Evolutionary conservation across 2,797 vertebrate genomes (phyloP), one percentile per base, ranked within the genome.

Genomic region (Galago senegalensis): DNA sequence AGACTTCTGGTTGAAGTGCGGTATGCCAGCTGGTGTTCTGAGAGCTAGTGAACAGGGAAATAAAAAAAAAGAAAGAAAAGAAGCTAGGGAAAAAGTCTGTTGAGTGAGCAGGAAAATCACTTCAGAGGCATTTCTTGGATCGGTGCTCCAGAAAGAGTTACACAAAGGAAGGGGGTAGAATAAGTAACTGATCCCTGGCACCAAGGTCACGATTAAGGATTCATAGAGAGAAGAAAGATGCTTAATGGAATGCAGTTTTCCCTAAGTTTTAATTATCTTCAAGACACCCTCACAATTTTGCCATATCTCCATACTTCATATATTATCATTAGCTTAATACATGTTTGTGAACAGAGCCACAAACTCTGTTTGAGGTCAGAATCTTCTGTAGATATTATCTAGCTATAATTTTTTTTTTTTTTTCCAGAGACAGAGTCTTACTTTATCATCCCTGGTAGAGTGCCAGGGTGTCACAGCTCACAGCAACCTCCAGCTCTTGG

Each of bases 261-360:
- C 43, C 73, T 85, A 81, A 73, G 72, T 43, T 89, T 72, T 89
- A 88, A 34, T 70, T 72, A 60, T 89, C 89, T 46, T 72, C 14
- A 94, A 73, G 75, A 3, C n/a, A 77, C 49, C 13, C 4, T 89
- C 20, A 40, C 3, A 89, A 81, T 92, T 82, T 40, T 88, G 21
- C 40, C 77, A 73, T 56, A 72, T 49, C 17, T n/a, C 53, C 21
- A 67, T 73, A 21, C 69, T 94, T 89, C 27, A 34, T 87, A 17
- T 65, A 58, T 75, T 73, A 56, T 58, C 21, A 27, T 88, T 89
- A 80, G 61, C 53, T 91, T 80, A 89, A 53, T 72, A 37, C 31
- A 40, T 49, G 18, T 67, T 89, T 93, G 73, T 82, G n/a, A 92
- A 65, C 8, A 95, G 23, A 95, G 23, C 58, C 17, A 60, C 8